A percentile compares a stretch with the other conserved stretches of the same genome.
Evolutionary conservation across 2,888 invertebrate genomes (phyloP).

Genomic region (Limnephilus marmoratus): DNA sequence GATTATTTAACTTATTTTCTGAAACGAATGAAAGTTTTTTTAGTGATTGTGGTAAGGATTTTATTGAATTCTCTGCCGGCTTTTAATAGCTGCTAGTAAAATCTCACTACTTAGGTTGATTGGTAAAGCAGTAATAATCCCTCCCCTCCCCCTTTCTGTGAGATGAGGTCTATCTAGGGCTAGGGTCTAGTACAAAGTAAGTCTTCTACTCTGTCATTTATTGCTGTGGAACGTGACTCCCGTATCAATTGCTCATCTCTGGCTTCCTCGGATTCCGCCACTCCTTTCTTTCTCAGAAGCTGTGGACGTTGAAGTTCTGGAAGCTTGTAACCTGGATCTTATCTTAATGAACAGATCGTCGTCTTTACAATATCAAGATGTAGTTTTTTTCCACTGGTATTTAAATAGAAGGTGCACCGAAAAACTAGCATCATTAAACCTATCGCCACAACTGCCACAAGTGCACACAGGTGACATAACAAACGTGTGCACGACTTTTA

Average conservation of each 20-base stretch:
- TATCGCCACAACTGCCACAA: neutral
- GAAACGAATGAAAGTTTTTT: neutral
- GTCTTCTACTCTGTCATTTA: neutral
- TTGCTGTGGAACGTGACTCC: neutral
- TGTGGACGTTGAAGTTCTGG: too few species aligned
- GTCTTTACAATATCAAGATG: neutral
- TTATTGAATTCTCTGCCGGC: neutral
- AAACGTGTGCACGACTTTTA: neutral
- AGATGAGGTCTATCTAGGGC: neutral
- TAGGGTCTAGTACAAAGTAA: neutral
- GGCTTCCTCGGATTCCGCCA: too few species aligned
- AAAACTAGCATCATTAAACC: neutral
- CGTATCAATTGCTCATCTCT: too few species aligned
- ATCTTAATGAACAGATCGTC: neutral
- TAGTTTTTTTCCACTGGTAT: neutral
- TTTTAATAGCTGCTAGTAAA: neutral
- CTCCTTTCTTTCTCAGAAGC: too few species aligned
- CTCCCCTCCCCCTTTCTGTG: neutral
- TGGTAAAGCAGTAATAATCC: neutral
- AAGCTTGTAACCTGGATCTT: too few species aligned
- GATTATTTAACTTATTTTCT: neutral
- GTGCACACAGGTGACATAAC: neutral
- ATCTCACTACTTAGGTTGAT: neutral
- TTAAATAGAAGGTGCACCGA: neutral
- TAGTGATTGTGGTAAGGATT: neutral